These are phyloP conservation scores for Sycophila texana DNA, from an alignment of 2,888 invertebrate species.

Conservation along the genomic window DNA sequence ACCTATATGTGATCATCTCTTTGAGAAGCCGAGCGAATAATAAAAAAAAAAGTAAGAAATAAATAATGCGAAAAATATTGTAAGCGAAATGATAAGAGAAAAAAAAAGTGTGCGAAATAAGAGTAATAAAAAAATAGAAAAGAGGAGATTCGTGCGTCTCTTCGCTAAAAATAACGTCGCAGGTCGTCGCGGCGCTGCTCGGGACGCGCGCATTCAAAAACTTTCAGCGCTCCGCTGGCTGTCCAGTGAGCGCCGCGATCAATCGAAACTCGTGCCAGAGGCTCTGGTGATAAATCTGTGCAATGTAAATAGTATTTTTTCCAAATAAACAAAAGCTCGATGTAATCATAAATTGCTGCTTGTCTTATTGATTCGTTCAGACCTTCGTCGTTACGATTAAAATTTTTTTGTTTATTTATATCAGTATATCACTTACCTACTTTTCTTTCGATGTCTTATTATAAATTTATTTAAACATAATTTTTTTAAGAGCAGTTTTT, in stretches of 20 bases:
- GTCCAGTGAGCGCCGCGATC: conserved; percentile 44
- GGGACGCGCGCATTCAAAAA: conserved; percentile 1
- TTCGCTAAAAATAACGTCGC: conserved; percentile 54
- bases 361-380: conserved; percentile 14
- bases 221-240: conserved; percentile 14
- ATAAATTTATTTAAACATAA: conserved; percentile 5
- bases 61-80: conserved; percentile 49
- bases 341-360: conserved; percentile 47
- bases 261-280: conserved; percentile 56
- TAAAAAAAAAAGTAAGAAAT: conserved; percentile 29
- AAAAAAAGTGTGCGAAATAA: conserved; percentile 3
- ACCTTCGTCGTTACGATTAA: no score
- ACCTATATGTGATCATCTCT: conserved; percentile 55
- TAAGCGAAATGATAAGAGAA: conserved; percentile 32
- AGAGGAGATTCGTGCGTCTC: conserved; percentile 15
- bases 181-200: conserved; percentile 47
- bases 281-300: conserved; percentile 67
- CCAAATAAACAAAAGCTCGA: conserved; percentile 67
- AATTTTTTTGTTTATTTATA: no score
- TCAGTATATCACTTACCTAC: no score
- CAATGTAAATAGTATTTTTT: conserved; percentile 74
- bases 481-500: no score
- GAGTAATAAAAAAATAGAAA: conserved; percentile 2
- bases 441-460: background rate
- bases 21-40: conserved; percentile 51